A percentile compares a stretch with the other conserved stretches of the same genome.
Evolutionary conservation across 2,888 invertebrate species (phyloP).

Genomic region (Drosophila prolongata): DNA sequence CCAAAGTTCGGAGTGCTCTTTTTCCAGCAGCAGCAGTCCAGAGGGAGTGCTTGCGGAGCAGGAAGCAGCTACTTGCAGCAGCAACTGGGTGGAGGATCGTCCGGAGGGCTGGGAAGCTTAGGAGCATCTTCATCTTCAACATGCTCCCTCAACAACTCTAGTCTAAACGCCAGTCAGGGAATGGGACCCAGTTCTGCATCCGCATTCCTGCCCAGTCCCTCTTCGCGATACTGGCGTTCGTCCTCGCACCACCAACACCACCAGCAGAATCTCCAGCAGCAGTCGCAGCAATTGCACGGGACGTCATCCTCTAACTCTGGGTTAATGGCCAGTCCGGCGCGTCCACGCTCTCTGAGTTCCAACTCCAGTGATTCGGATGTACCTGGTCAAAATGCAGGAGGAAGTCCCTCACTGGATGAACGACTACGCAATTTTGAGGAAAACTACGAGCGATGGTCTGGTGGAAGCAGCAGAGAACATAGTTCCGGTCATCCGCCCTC

Average conservation of each 20-base stretch:
- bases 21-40: slow-evolving; percentile 83
- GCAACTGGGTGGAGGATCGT: slow-evolving; percentile 41
- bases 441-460: slow-evolving; percentile 96
- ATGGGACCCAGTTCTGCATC: slow-evolving; percentile 51
- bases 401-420: slow-evolving; percentile 94
- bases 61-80: slow-evolving; percentile 53
- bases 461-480: slow-evolving; percentile 77
- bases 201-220: slow-evolving; percentile 68
- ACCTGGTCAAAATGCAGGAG: slow-evolving; percentile 84
- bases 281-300: slow-evolving; percentile 61
- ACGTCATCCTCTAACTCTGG: slow-evolving; percentile 82
- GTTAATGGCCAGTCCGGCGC: slow-evolving; percentile 86
- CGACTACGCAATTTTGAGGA: slow-evolving; percentile 96
- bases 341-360: slow-evolving; percentile 91
- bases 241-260: slow-evolving; percentile 63
- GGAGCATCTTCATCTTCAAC: slow-evolving; percentile 44
- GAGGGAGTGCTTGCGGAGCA: slow-evolving; percentile 16
- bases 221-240: slow-evolving; percentile 77
- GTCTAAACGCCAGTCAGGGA: slow-evolving; percentile 81
- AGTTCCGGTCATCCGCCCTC: slow-evolving; percentile 38
- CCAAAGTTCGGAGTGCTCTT: slow-evolving; percentile 94
- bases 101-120: slow-evolving; percentile 33
- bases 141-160: slow-evolving; percentile 82
- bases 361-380: slow-evolving; percentile 89
- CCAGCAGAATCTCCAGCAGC: slow-evolving; percentile 71